These are phyloP conservation scores for Bombylius major DNA, from an alignment of 2,888 invertebrate species.

Conservation along the genomic window DNA sequence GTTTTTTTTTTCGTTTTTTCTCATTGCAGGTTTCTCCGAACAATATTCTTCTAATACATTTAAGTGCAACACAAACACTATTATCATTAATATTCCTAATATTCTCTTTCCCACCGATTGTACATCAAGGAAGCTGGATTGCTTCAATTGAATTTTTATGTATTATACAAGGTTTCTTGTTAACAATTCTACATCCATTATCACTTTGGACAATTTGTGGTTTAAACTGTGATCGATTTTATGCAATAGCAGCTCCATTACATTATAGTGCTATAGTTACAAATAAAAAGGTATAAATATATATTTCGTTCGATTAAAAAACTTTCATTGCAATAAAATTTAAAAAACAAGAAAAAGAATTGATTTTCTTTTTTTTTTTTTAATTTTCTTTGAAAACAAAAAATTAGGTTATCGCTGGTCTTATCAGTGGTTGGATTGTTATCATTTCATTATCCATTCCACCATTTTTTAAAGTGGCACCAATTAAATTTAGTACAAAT, in stretches of 20 bases:
- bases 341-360: neutral
- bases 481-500: conserved; percentile 42
- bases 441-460: conserved; percentile 51
- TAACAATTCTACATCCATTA: conserved; percentile 59
- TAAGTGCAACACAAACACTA: conserved; percentile 56
- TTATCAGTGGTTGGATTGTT: conserved; percentile 54
- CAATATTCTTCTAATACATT: conserved; percentile 57
- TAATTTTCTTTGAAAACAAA: neutral
- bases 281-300: conserved; percentile 47
- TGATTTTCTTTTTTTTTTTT: neutral
- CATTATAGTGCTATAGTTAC: conserved; percentile 68
- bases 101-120: conserved; percentile 42
- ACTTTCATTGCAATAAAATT: neutral
- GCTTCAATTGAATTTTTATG: conserved; percentile 43
- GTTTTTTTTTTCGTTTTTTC: neutral
- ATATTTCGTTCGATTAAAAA: neutral
- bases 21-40: conserved; percentile 50
- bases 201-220: conserved; percentile 71
- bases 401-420: conserved; percentile 44
- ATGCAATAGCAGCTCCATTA: conserved; percentile 66
- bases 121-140: conserved; percentile 33
- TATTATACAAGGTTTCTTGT: conserved; percentile 50
- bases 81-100: conserved; percentile 49
- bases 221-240: conserved; percentile 64
- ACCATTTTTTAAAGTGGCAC: conserved; percentile 47